Evolutionary conservation across 2,113 vertebrate species (phyloP), one percentile per base, ranked within the genome.

Genomic region (Lophura nycthemera): DNA sequence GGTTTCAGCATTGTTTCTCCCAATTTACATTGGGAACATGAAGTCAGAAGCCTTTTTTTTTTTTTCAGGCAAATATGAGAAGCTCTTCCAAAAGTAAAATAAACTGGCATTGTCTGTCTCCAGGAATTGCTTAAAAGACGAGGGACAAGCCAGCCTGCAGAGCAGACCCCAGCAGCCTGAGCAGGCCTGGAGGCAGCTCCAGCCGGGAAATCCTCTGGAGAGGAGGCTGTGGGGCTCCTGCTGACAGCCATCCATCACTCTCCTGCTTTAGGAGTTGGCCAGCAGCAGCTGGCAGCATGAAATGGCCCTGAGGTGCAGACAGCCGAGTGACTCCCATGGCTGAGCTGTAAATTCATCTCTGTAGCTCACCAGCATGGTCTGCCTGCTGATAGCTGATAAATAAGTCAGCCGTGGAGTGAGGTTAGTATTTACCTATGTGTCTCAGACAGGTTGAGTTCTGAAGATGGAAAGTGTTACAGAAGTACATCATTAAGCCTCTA

Each of bases 311-410:
- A 15, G 80, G 54, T 54, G 45, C 71, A 89, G 45, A 71, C 66
- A 76, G 66, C 45, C 74, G 16, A 90, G 54, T 47, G 66, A 75
- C 34, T 86, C 66, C 61, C 59, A 8, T 0, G 1, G 45, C 81
- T 73, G 59, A 87, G 77, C 63, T 89, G 48, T 82, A 79, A 90
- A 93, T 92, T 48, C 78, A 52, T 84, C 54, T 72, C 70, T 82
- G 74, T 71, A 84, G 45, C 87, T 48, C 0, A 1, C 63, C 66
- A 45, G 66, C 48, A 13, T 21, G 69, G 70, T 74, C 27, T 50
- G 63, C 81, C 89, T 87, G 59, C 70, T 73, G 67, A 69, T 34
- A 63, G 48, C 60, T 94, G 65, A 54, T 70, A 25, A 22, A 69
- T 71, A 83, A 88, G 36, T 73, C 74, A 84, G 59, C 59, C 40